Evolutionary conservation across 2,797 vertebrate genomes (phyloP).

Genomic region (Anomalospiza imberbis): DNA sequence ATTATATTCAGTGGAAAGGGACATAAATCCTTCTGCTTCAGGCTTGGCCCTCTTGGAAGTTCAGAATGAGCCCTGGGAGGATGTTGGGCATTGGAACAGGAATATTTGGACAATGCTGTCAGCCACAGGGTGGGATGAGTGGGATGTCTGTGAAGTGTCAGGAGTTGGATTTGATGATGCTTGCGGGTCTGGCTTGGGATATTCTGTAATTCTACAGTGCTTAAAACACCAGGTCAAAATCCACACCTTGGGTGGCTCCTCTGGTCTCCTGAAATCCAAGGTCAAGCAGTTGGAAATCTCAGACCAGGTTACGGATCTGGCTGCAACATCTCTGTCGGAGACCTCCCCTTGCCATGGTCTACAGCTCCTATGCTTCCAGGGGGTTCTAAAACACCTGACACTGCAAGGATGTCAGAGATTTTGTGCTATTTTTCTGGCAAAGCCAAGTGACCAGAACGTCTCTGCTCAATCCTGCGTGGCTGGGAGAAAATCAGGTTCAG

Average conservation of each 20-base stretch:
- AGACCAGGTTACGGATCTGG: fast-evolving
- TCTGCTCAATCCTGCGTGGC: neutral
- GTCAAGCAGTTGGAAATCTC: too few relatives aligned
- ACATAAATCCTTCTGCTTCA: neutral
- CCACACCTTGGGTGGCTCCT: neutral
- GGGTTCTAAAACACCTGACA: neutral
- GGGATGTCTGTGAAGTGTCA: neutral
- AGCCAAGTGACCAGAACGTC: fast-evolving
- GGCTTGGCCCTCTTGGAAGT: neutral
- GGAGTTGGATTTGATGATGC: neutral
- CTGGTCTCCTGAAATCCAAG: neutral
- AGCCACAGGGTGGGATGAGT: neutral
- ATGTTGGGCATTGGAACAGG: neutral
- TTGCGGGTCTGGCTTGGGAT: neutral
- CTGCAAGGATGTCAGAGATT: neutral
- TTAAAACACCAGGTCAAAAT: neutral
- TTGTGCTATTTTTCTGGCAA: neutral
- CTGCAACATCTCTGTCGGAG: neutral
- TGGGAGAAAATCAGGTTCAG: neutral
- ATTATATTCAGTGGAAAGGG: neutral
- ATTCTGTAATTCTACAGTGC: neutral
- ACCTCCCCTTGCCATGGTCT: fast-evolving
- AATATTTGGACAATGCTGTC: neutral
- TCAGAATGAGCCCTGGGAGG: neutral
- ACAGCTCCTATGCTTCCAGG: neutral